These are phyloP conservation scores for Cephus rjabovi DNA, from an alignment of 2,888 invertebrate genomes.

Conservation along the genomic window DNA sequence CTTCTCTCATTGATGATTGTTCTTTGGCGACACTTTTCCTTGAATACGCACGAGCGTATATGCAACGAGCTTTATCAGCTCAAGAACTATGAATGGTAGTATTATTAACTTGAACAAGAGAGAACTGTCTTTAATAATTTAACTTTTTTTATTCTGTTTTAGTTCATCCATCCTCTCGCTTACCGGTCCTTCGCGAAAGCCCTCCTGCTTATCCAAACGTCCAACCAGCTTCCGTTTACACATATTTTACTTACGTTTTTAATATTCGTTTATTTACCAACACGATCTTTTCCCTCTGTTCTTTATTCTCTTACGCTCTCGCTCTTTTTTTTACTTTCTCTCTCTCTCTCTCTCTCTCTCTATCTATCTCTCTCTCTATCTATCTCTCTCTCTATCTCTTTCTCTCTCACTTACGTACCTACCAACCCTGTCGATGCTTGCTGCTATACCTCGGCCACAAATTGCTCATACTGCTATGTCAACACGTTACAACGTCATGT, in stretches of 20 bases:
- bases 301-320: constrained; percentile 13
- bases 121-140: constrained; percentile 2
- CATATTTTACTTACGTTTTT: constrained; percentile 3
- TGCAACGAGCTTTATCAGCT: too few species aligned
- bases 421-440: constrained; percentile 64
- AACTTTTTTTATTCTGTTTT: constrained; percentile 9
- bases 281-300: constrained; percentile 20
- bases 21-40: too few species aligned
- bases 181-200: constrained; percentile 8
- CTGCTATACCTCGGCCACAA: constrained; percentile 65
- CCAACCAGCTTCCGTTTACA: background rate
- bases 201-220: too few species aligned
- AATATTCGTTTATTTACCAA: constrained; percentile 14
- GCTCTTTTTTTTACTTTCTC: constrained; percentile 13
- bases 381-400: constrained; percentile 43
- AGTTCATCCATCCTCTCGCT: constrained; percentile 15
- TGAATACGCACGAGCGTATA: too few species aligned
- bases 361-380: constrained; percentile 29
- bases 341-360: constrained; percentile 31
- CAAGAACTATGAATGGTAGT: too few species aligned
- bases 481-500: constrained; percentile 54
- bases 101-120: too few species aligned
- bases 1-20: too few species aligned
- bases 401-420: constrained; percentile 53
- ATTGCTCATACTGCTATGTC: constrained; percentile 62